A percentile compares a stretch with the other conserved stretches of the same genome.
These are phyloP conservation scores for Drosophila albomicans DNA, from an alignment of 1,140 invertebrate genomes.

Conservation along the genomic window DNA sequence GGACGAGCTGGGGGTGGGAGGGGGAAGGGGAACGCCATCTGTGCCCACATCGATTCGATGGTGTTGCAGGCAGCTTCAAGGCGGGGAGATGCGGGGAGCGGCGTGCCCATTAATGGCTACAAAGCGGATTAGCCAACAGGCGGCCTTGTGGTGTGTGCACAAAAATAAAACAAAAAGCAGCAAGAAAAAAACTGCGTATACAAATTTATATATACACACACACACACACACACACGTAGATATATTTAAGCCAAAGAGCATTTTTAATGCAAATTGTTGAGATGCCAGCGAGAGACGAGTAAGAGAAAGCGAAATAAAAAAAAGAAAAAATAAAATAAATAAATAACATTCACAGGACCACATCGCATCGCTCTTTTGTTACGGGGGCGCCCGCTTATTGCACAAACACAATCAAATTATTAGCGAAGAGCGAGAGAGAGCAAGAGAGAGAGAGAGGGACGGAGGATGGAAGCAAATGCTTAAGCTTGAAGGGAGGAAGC, in stretches of 20 bases:
- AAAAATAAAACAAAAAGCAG: background rate
- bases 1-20: no score
- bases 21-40: no score
- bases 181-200: background rate
- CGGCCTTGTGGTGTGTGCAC: conserved; percentile 23
- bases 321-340: conserved; percentile 20
- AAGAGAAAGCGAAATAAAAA: conserved; percentile 6
- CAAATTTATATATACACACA: conserved; percentile 4
- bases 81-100: background rate
- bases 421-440: conserved; percentile 3
- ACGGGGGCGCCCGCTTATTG: conserved; percentile 37
- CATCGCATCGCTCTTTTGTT: conserved; percentile 16
- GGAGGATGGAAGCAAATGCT: background rate
- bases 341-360: conserved; percentile 49
- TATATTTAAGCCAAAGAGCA: conserved; percentile 37
- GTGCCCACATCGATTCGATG: no score
- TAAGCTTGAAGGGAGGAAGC: background rate
- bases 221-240: conserved; percentile 8
- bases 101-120: conserved; percentile 57
- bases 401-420: conserved; percentile 65
- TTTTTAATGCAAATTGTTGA: conserved; percentile 52
- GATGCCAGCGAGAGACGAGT: conserved; percentile 18
- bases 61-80: background rate
- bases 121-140: conserved; percentile 61
- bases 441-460: background rate